These are phyloP conservation scores for Nephrotoma guestfalica DNA, from an alignment of 2,888 invertebrate species.

Conservation along the genomic window DNA sequence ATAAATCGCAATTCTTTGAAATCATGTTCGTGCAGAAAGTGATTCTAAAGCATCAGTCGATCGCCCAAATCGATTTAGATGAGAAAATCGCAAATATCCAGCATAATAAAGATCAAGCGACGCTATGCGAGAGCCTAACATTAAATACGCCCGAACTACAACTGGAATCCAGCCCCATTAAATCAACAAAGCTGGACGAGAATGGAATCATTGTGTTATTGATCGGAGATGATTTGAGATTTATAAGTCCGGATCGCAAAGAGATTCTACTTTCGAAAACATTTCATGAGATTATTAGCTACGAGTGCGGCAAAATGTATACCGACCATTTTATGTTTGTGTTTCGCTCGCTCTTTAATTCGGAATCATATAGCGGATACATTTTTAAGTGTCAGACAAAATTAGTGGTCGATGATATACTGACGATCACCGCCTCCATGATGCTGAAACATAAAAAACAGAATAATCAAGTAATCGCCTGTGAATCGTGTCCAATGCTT, in stretches of 20 bases:
- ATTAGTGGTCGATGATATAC: slow-evolving; percentile 65
- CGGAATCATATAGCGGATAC: slow-evolving; percentile 59
- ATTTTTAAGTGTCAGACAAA: slow-evolving; percentile 81
- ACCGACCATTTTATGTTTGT: slow-evolving; percentile 89
- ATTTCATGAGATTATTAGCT: slow-evolving; percentile 77
- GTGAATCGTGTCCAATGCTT: slow-evolving; percentile 90
- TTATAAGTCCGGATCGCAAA: slow-evolving; percentile 88
- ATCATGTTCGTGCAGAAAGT: slow-evolving; percentile 46
- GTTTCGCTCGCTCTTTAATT: slow-evolving; percentile 37
- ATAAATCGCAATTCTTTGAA: slow-evolving; percentile 81
- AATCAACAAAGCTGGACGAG: slow-evolving; percentile 27
- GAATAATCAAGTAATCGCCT: slow-evolving; percentile 49
- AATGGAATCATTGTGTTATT: slow-evolving; percentile 88
- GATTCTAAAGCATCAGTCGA: neutral
- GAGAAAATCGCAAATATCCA: neutral
- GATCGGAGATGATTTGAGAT: slow-evolving; percentile 74
- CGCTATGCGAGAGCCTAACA: neutral
- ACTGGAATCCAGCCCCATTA: neutral
- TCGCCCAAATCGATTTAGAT: neutral
- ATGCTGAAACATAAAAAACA: neutral
- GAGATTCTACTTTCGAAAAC: slow-evolving; percentile 75
- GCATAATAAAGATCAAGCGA: neutral
- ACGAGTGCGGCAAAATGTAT: slow-evolving; percentile 64
- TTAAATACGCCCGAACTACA: slow-evolving; percentile 38
- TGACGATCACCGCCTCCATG: slow-evolving; percentile 29